phyloP scores from a whole-genome alignment of 2,797 vertebrate species.

The Phrynocephalus vlangalii region DNA sequence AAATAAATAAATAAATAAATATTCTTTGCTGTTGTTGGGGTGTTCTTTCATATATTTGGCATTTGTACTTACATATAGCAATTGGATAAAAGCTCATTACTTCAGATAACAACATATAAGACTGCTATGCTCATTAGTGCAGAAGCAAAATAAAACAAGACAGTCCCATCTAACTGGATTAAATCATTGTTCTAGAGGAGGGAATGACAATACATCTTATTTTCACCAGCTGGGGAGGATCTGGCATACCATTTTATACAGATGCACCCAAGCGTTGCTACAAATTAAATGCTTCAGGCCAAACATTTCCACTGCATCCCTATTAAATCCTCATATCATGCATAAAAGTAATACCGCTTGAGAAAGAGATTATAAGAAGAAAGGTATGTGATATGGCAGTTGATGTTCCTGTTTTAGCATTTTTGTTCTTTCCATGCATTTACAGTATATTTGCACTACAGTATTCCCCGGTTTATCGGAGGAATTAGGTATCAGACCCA shows the following conservation, averaged over 20 bases:
- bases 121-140: neutral
- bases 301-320: slow-evolving; percentile 4
- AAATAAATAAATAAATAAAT: too few relatives aligned
- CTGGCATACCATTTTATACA: neutral
- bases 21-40: neutral
- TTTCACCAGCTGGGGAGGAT: slow-evolving; percentile 14
- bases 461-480: too few relatives aligned
- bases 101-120: slow-evolving; percentile 7
- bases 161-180: slow-evolving; percentile 2
- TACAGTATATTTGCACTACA: neutral
- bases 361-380: slow-evolving; percentile 5
- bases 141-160: neutral
- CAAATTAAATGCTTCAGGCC: slow-evolving; percentile 8
- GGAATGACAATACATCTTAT: neutral
- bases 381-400: neutral
- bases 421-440: neutral
- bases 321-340: slow-evolving; percentile 34
- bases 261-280: neutral
- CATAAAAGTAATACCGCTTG: neutral
- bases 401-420: neutral
- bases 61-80: neutral
- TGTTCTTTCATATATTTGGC: neutral
- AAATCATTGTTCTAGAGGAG: slow-evolving; percentile 10
- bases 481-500: too few relatives aligned
- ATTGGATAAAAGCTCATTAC: slow-evolving; percentile 16